Evolutionary conservation across 1,140 invertebrate genomes (phyloP).

Genomic region (Pogonognathellus flavescens): DNA sequence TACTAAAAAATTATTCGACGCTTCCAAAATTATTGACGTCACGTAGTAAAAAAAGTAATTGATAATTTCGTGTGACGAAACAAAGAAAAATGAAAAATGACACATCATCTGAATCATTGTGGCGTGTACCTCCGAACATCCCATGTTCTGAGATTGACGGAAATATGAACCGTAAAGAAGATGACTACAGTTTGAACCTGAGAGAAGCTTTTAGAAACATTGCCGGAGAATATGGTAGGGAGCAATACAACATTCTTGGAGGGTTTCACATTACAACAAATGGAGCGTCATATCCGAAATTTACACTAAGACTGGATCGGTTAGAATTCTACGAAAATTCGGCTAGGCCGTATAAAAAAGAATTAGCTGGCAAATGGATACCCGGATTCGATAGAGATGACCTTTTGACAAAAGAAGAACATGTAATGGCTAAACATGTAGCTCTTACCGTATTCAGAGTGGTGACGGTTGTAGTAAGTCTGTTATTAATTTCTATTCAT

Average conservation of each 20-base stretch:
- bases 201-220: background rate
- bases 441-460: constrained; percentile 70
- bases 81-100: constrained; percentile 42
- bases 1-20: too few relatives aligned
- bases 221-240: background rate
- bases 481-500: constrained; percentile 69
- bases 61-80: background rate
- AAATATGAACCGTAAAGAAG: background rate
- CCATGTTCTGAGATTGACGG: background rate
- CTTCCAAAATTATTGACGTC: too few relatives aligned
- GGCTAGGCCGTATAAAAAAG: constrained; percentile 74
- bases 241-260: constrained; percentile 71
- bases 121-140: background rate
- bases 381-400: constrained; percentile 73
- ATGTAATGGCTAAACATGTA: constrained; percentile 71
- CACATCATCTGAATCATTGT: too few relatives aligned
- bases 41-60: background rate
- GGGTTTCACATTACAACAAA: constrained; percentile 76
- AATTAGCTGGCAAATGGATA: constrained; percentile 77
- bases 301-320: constrained; percentile 78
- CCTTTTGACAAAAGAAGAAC: constrained; percentile 72
- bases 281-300: constrained; percentile 80
- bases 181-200: constrained; percentile 79
- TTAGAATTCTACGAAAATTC: constrained; percentile 71
- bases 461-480: constrained; percentile 79